phyloP scores from a whole-genome alignment of 2,888 invertebrate genomes.

The Drosophila limbata region DNA sequence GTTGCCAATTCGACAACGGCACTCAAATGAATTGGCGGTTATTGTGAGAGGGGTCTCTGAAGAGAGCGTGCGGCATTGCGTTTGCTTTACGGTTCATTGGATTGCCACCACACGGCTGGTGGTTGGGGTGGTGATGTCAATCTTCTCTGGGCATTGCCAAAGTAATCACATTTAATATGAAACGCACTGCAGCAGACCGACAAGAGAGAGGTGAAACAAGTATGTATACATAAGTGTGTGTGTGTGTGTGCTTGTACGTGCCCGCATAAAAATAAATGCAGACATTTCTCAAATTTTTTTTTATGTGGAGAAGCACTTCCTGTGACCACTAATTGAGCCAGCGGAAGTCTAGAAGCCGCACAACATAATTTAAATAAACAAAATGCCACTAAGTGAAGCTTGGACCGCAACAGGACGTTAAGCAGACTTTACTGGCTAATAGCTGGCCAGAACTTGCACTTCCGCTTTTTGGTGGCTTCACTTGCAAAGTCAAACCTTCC shows the following conservation, averaged over 20 bases:
- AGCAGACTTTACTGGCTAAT: conserved; percentile 43
- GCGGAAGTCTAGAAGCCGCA: conserved; percentile 79
- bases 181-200: conserved; percentile 79
- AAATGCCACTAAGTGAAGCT: conserved; percentile 79
- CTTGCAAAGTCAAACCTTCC: conserved; percentile 22
- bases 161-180: conserved; percentile 82
- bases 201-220: conserved; percentile 52
- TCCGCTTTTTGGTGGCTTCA: conserved; percentile 52
- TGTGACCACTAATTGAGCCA: conserved; percentile 79
- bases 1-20: conserved; percentile 81
- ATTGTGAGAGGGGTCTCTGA: conserved; percentile 39
- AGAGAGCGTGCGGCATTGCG: conserved; percentile 56
- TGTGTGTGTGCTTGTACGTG: conserved; percentile 46
- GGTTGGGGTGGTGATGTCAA: conserved; percentile 47
- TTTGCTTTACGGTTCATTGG: conserved; percentile 79
- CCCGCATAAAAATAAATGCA: conserved; percentile 61
- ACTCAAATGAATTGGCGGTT: conserved; percentile 81
- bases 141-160: conserved; percentile 74
- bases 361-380: conserved; percentile 80
- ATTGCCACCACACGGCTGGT: conserved; percentile 38
- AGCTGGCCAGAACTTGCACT: conserved; percentile 38
- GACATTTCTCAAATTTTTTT: conserved; percentile 50
- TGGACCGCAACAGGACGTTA: conserved; percentile 73
- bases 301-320: conserved; percentile 40
- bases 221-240: conserved; percentile 13